Base-by-base conservation (phyloP, 2,888 invertebrate species). In the Noctua fimbriata region DNA sequence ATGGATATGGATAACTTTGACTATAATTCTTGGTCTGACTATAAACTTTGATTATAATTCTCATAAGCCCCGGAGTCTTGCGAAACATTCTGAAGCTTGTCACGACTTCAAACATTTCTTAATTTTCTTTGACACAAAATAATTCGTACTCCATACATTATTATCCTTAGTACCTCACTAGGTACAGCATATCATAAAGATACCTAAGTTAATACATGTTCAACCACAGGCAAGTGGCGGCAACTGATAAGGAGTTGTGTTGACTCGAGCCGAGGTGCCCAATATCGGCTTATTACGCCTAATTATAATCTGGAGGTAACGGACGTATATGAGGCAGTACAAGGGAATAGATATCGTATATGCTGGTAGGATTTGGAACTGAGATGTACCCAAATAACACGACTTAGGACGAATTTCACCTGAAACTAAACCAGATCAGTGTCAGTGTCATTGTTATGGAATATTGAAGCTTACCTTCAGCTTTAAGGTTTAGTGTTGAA, bases 241-340 rank as follows among this genome's bases (percentile, higher is more conserved):
- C 49, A 3, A 32, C 76, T 77, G 86, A 86, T 86, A 86, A 86
- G 84, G 70, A 79, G 55, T 77, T 69, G 36, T 70, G 78, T 52
- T 69, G 81, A 69, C 78, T 44, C 74, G 18, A 72, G 73, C 21
- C 71, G 78, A 76, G 73, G 76, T 65, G 76, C 78, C 72, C 75
- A 49, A 73, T 72, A 75, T 60, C 58, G 47, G 72, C 71, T 76
- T 73, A 79, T 79, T 81, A 84, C 36, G 44, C 41, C 16, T 86
- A 78, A 86, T 86, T 86, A 78, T 84, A 76, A 78, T 79, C n/a
- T 66, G 24, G 52, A 72, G 75, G 65, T 79, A 75, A 69, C 70
- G 58, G 16, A 36, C 36, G 36, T 44, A 60, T 66, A 44, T 67
- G 28, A 55, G 72, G 10, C n/a, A 47, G 58, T 47, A 36, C 7